Evolutionary conservation across 2,797 vertebrate species (phyloP).

Genomic region (Phataginus tricuspis): DNA sequence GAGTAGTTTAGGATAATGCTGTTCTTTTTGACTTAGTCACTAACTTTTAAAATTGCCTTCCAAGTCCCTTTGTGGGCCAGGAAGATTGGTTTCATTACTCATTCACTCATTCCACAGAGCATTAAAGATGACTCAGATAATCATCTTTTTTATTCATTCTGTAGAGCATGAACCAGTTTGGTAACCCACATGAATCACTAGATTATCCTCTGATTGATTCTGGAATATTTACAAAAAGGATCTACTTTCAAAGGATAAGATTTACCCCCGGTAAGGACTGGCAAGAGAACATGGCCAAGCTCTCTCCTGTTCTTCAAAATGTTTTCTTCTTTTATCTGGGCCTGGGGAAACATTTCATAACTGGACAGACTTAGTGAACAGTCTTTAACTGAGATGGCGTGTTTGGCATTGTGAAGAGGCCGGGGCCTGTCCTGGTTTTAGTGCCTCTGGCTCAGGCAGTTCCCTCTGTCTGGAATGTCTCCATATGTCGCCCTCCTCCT

Average conservation of each 20-base stretch:
- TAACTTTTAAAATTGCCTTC: constrained; percentile 42
- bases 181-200: not conserved
- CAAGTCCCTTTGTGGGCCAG: not conserved
- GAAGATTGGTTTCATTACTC: not conserved
- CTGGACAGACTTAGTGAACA: not conserved
- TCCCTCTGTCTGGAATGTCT: not conserved
- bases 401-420: not conserved
- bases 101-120: not conserved
- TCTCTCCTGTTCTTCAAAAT: not conserved
- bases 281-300: not conserved
- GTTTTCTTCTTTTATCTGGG: not conserved
- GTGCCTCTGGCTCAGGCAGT: not conserved
- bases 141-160: not conserved
- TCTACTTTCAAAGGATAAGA: constrained; percentile 7
- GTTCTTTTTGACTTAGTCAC: not conserved
- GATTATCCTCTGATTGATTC: not conserved
- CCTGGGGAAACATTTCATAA: not conserved
- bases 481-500: no score
- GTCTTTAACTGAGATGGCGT: not conserved
- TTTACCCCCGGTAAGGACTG: not conserved
- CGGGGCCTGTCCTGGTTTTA: not conserved
- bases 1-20: not conserved
- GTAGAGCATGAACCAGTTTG: not conserved
- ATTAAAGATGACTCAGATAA: not conserved
- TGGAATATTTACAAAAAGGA: not conserved